Conservation (phyloP, 2,888 invertebrate species). For the Drosophila stalkeri region DNA sequence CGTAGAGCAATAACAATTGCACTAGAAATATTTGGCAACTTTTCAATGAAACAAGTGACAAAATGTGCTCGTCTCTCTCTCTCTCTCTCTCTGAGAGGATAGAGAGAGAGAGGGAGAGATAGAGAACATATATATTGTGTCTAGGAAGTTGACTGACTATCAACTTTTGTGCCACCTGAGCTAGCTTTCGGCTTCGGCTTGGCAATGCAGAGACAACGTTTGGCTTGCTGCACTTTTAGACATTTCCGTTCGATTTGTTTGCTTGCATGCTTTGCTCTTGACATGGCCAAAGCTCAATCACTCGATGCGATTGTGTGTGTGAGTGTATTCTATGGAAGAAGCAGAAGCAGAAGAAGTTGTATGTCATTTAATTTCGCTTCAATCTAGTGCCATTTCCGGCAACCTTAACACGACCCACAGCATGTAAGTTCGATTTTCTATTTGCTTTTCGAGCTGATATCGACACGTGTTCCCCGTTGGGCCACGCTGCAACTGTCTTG, state of each 20-base stretch:
- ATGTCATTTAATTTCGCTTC: constrained; percentile 66
- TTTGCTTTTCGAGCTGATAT: constrained; percentile 54
- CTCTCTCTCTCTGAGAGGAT: no score
- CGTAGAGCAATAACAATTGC: background rate
- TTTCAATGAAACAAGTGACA: constrained; percentile 44
- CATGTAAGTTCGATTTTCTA: constrained; percentile 27
- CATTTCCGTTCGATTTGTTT: constrained; percentile 82
- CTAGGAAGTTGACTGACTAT: constrained; percentile 29
- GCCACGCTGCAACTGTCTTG: constrained; percentile 48
- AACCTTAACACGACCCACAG: constrained; percentile 26
- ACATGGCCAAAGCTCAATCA: constrained; percentile 35
- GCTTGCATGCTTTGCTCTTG: constrained; percentile 60
- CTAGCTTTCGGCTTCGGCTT: constrained; percentile 5
- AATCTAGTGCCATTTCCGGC: constrained; percentile 60
- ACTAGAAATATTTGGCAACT: constrained; percentile 16
- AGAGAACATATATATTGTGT: constrained; percentile 12
- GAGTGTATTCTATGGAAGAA: background rate
- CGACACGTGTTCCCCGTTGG: constrained; percentile 67
- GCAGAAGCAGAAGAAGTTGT: constrained; percentile 43
- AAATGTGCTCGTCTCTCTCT: constrained; percentile 1
- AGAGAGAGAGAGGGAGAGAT: background rate
- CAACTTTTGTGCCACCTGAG: background rate
- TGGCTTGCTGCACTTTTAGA: constrained; percentile 73
- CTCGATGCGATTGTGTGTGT: background rate
- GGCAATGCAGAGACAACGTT: constrained; percentile 48